These are phyloP conservation scores for Acanthosepion lycidas DNA, from an alignment of 2,888 invertebrate genomes.

Conservation along the genomic window DNA sequence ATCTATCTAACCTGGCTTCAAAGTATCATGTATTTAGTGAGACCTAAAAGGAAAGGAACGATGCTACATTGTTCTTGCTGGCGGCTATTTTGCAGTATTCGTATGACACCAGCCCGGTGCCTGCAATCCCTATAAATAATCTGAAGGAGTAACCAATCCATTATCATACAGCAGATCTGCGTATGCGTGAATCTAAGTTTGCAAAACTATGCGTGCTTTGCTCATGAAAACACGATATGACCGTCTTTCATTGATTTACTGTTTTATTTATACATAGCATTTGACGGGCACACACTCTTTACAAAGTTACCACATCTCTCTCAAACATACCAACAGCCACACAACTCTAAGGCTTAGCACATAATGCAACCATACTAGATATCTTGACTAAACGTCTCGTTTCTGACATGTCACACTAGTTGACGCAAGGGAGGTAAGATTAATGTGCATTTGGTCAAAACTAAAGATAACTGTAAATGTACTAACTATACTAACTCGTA, in stretches of 20 bases:
- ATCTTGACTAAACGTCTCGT: too few species aligned
- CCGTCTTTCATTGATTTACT: background rate
- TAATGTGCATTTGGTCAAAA: too few species aligned
- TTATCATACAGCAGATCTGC: background rate
- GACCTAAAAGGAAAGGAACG: background rate
- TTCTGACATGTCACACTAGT: too few species aligned
- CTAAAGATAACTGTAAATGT: too few species aligned
- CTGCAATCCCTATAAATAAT: background rate
- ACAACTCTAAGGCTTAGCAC: too few species aligned
- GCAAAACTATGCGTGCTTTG: background rate
- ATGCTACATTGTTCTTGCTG: background rate
- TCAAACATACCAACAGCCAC: background rate
- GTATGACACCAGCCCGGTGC: background rate
- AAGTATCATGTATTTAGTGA: too few species aligned
- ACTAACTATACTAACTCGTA: too few species aligned
- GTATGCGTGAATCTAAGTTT: background rate
- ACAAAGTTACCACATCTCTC: background rate
- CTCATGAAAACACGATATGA: background rate
- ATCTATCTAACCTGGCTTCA: too few species aligned
- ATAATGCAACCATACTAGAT: too few species aligned
- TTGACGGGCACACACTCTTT: background rate
- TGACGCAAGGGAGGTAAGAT: too few species aligned
- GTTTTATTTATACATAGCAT: background rate
- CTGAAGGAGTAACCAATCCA: background rate
- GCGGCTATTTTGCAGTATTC: background rate